Percentiles rank a stretch among this genome's conserved stretches.
These are phyloP conservation scores for Pseudonaja textilis DNA, from an alignment of 2,113 vertebrate genomes.

Conservation along the genomic window DNA sequence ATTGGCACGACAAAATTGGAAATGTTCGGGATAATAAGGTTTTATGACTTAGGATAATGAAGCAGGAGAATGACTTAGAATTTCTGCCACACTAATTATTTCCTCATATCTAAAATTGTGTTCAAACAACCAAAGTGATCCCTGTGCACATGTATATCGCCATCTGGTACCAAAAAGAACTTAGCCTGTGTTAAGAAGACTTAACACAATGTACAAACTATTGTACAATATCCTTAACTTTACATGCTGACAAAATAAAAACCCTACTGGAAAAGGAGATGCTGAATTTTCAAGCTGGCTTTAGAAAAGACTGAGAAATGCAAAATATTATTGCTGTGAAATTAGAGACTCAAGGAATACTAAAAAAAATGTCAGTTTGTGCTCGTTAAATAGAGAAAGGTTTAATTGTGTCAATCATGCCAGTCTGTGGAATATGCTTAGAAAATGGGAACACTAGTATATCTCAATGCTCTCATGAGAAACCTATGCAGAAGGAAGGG, in stretches of 20 bases:
- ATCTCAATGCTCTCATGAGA: neutral
- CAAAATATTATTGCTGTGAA: neutral
- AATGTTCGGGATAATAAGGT: neutral
- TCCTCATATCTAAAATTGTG: neutral
- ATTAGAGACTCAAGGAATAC: neutral
- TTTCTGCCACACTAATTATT: neutral
- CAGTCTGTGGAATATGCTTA: neutral
- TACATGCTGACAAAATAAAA: neutral
- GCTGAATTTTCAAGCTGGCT: neutral
- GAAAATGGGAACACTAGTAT: neutral
- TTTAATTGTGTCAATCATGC: neutral
- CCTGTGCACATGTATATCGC: neutral
- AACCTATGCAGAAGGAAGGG: neutral
- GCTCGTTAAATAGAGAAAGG: neutral
- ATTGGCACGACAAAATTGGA: neutral
- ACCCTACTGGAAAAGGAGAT: neutral
- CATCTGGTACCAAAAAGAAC: neutral
- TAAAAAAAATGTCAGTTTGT: neutral
- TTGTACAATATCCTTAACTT: neutral
- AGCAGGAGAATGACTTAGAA: neutral
- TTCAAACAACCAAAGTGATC: neutral
- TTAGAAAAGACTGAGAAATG: neutral
- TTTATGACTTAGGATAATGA: neutral
- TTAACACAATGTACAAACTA: neutral
- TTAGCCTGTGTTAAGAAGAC: neutral